These are phyloP conservation scores for Argyresthia albistria DNA, from an alignment of 2,888 invertebrate species.

Conservation along the genomic window DNA sequence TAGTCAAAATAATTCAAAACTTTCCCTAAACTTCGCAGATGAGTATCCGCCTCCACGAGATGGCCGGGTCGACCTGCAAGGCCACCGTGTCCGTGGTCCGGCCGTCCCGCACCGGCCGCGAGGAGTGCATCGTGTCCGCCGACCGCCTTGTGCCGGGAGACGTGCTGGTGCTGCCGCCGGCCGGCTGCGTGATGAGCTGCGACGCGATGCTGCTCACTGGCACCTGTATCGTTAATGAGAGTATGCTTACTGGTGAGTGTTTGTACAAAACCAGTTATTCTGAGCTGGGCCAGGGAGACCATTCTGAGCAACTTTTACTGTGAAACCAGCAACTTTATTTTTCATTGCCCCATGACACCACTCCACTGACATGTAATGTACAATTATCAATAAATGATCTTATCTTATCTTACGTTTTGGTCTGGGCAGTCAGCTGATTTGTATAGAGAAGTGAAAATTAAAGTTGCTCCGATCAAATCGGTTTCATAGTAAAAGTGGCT, in stretches of 20 bases:
- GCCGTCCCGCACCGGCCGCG: constrained; percentile 47
- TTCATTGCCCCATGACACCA: no score
- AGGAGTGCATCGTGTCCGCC: constrained; percentile 63
- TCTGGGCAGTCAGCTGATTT: no score
- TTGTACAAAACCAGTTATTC: not conserved
- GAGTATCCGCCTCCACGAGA: constrained; percentile 76
- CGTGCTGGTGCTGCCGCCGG: constrained; percentile 83
- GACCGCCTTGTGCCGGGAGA: constrained; percentile 88
- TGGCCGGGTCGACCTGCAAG: constrained; percentile 75
- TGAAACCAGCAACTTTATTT: no score
- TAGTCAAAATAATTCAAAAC: no score
- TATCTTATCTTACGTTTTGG: no score
- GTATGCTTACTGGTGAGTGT: constrained; percentile 88
- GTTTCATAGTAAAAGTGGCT: no score
- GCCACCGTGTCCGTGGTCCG: constrained; percentile 74
- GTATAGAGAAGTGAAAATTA: no score
- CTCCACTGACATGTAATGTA: no score
- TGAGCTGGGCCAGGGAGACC: no score
- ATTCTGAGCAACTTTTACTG: no score
- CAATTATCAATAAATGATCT: no score
- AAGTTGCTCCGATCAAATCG: no score
- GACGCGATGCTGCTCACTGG: constrained; percentile 91
- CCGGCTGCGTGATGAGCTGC: constrained; percentile 84
- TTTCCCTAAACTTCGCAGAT: constrained; percentile 54
- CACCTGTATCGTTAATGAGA: constrained; percentile 93